Evolutionary conservation across 2,888 invertebrate genomes (phyloP).

Genomic region (Drosophila incognita): DNA sequence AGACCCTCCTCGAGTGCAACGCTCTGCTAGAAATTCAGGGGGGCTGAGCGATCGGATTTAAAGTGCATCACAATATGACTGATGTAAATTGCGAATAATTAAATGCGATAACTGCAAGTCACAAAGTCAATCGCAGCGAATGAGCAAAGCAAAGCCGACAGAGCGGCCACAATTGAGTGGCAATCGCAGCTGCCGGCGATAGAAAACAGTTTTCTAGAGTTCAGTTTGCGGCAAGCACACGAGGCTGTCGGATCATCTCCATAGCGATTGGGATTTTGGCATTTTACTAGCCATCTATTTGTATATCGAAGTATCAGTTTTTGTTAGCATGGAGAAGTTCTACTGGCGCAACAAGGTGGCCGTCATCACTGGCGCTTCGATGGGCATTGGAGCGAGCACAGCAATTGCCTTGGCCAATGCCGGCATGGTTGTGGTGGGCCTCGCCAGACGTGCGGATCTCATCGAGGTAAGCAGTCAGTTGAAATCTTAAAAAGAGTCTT

Average conservation of each 20-base stretch:
- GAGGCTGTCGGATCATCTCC: conserved; percentile 64
- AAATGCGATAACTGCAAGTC: conserved; percentile 39
- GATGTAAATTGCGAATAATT: conserved; percentile 70
- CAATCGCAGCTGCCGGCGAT: conserved; percentile 11
- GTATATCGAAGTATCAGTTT: background rate
- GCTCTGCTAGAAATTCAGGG: background rate
- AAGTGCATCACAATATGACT: conserved; percentile 44
- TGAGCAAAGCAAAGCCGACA: conserved; percentile 33
- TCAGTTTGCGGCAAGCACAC: conserved; percentile 66
- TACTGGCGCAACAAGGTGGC: conserved; percentile 83
- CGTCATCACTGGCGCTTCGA: conserved; percentile 85
- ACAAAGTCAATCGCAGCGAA: conserved; percentile 47
- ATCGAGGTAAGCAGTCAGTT: conserved; percentile 83
- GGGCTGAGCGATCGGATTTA: conserved; percentile 1
- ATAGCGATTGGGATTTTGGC: background rate
- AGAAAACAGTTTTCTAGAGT: conserved; percentile 16
- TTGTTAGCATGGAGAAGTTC: conserved; percentile 46
- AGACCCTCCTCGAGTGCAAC: conserved; percentile 29
- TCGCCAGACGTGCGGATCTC: conserved; percentile 85
- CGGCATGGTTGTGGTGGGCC: conserved; percentile 86
- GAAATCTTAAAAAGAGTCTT: background rate
- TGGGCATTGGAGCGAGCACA: conserved; percentile 85
- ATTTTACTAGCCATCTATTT: background rate
- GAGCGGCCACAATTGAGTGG: conserved; percentile 9
- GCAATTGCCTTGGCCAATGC: conserved; percentile 83